Conservation (phyloP, 2,888 invertebrate genomes). For the Watsonalla cultraria region DNA sequence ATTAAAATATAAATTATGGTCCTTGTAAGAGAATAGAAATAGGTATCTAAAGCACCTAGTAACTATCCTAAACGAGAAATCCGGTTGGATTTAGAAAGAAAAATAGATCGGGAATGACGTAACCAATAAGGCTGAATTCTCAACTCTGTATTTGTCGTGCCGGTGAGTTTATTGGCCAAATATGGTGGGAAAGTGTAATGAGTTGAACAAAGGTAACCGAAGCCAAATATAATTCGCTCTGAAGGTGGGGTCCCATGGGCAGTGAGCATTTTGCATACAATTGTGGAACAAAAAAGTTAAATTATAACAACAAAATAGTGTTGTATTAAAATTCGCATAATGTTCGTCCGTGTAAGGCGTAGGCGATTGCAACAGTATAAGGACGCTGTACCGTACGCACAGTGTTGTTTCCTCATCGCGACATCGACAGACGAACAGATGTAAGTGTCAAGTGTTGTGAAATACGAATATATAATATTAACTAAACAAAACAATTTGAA, state of each 20-base stretch:
- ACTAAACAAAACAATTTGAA: too few relatives aligned
- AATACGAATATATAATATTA: not conserved
- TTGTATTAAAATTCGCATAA: slow-evolving; percentile 15
- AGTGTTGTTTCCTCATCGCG: slow-evolving; percentile 54
- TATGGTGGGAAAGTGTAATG: slow-evolving; percentile 12
- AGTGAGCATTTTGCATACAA: not conserved
- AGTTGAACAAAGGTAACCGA: not conserved
- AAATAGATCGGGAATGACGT: slow-evolving; percentile 3
- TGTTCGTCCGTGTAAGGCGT: slow-evolving; percentile 36
- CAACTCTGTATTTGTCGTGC: not conserved
- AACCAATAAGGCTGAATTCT: not conserved
- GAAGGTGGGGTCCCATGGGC: not conserved
- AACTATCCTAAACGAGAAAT: not conserved
- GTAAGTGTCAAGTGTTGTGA: slow-evolving; percentile 46
- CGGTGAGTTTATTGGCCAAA: slow-evolving; percentile 9
- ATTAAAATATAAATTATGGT: too few relatives aligned
- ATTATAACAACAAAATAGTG: not conserved
- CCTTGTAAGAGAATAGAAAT: too few relatives aligned
- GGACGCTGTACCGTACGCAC: slow-evolving; percentile 35
- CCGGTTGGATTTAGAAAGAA: not conserved
- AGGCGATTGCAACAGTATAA: slow-evolving; percentile 61
- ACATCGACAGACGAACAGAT: slow-evolving; percentile 53
- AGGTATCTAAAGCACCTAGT: not conserved
- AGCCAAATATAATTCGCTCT: not conserved
- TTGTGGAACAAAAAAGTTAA: not conserved